Evolutionary conservation across 2,113 vertebrate genomes (phyloP), one percentile per base, ranked within the genome.

Genomic region (Gambusia affinis): DNA sequence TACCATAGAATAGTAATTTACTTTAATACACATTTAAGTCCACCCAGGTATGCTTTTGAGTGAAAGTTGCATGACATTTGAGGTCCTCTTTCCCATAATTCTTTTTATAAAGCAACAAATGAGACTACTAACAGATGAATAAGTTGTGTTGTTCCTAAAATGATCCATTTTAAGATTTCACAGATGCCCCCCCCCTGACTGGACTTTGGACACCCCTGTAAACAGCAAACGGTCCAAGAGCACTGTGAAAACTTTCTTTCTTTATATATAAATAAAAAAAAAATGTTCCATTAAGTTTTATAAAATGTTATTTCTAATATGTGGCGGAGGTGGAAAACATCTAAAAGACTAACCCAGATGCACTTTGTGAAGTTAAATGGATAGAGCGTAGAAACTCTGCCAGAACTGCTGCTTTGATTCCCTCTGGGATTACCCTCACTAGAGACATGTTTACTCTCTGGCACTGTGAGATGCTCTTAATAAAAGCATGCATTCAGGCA

Each of bases 351-450:
- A 66, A 81, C 64, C 67, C 60, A 87, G 37, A 79, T 11, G 33
- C 33, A 65, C 57, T 64, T n/a, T 42, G 60, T 60, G 76, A 44
- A 64, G 76, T 80, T 78, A 74, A 85, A 76, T 65, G 30, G 51
- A 73, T 67, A 19, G 19, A 82, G 65, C 37, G 1, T 22, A 15
- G 66, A 51, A 71, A 68, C 67, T 73, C 71, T 81, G 75, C 66
- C 67, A 65, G 60, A 72, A 67, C 67, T 61, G 6, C 61, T 61
- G 67, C 76, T 84, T 87, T 83, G 83, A 87, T 76, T 87, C 72
- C 64, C 60, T 80, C 44, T 72, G 77, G 77, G 77, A 79, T 85
- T 73, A 74, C 51, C 57, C 71, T 70, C 60, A 74, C 70, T 44
- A 12, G 17, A 81, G 72, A 79, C 67, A 68, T 75, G 44, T 73